Evolutionary conservation across 2,888 invertebrate species (phyloP), one percentile per base, ranked within the genome.

Genomic region (Ophion slaviceki): DNA sequence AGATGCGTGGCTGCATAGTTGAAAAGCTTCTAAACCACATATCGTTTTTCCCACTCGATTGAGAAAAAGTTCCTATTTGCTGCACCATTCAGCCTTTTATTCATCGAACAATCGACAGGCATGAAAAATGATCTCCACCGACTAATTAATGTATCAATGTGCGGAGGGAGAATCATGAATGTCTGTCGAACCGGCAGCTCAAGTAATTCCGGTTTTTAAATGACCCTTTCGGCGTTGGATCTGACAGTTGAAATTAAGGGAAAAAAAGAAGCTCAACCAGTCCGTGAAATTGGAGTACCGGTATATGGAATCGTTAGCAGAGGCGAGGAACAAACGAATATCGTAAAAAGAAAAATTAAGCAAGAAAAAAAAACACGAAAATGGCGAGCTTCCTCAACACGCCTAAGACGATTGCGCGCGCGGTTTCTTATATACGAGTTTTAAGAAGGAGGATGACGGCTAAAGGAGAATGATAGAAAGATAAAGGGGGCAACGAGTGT

Each of bases 401-500:
- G 47, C 70, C 74, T 79, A 76, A 66, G 76, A 82, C 77, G 84
- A 72, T 82, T 86, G 76, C 70, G 64, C 72, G 71, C 80, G 64
- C n/a, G 47, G 24, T 77, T 78, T 84, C 68, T 80, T 66, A 76
- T 17, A 14, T 59, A 53, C 66, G 67, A 66, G 78, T 78, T 80
- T 86, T 70, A 83, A 83, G 82, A 84, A 32, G n/a, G 40, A 82
- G 82, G 67, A 82, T 84, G 83, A 85, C 79, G 84, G 79, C 80
- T 72, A 59, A 71, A 78, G 80, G 45, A 62, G 75, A 79, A 81
- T 77, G 78, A 82, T 84, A 67, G 80, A 80, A 57, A 82, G 78
- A 71, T 79, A 83, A 71, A 79, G 68, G 68, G 81, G 68, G 87
- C 84, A 80, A 82, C 53, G 85, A 88, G 88, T 90, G 93, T 93